Evolutionary conservation across 2,797 vertebrate species (phyloP).

Genomic region (Aythya fuligula): DNA sequence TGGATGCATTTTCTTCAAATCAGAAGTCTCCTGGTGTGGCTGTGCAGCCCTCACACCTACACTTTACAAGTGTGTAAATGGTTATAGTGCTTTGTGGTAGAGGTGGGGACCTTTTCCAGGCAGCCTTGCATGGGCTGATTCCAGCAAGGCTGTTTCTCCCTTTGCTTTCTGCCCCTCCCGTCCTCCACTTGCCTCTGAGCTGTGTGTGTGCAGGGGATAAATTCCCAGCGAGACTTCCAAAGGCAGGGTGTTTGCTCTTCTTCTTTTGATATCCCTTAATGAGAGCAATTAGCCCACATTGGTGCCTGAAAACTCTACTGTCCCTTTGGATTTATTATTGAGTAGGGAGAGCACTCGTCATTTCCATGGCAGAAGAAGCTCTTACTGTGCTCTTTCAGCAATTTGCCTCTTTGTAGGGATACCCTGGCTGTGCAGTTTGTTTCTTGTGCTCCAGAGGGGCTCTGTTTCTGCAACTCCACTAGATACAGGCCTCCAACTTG

Average conservation of each 20-base stretch:
- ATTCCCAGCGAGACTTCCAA: not conserved
- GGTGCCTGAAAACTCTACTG: not conserved
- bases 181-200: not conserved
- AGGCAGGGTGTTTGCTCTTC: not conserved
- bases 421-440: not conserved
- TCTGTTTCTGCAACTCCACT: no score
- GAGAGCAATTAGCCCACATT: accelerated
- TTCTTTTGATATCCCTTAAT: not conserved
- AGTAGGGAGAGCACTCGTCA: accelerated
- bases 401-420: not conserved
- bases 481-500: no score
- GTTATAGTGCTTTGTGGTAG: not conserved
- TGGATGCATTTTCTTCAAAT: not conserved
- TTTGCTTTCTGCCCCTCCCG: not conserved
- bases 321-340: not conserved
- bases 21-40: not conserved
- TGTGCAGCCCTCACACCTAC: not conserved
- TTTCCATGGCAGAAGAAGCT: not conserved
- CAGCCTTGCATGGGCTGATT: not conserved
- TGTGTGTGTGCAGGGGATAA: not conserved
- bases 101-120: not conserved
- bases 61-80: not conserved
- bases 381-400: not conserved
- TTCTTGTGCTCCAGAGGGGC: not conserved
- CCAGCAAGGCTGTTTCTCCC: not conserved